phyloP scores from a whole-genome alignment of 2,888 invertebrate species.

The Caenorhabditis macrosperma region DNA sequence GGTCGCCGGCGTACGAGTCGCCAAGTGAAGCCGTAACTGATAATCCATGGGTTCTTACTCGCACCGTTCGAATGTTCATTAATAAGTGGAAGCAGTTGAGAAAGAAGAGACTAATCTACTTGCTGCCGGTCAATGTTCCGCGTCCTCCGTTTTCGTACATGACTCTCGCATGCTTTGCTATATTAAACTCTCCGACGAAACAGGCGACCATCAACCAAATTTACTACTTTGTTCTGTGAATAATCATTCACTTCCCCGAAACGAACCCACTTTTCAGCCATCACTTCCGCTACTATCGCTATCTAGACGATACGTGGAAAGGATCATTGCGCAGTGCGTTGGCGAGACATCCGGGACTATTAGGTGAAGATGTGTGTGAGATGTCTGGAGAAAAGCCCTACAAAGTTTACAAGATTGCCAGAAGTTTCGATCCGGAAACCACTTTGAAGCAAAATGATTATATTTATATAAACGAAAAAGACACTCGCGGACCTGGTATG shows the following conservation, averaged over 20 bases:
- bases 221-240: not conserved
- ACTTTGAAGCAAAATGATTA: not conserved
- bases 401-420: not conserved
- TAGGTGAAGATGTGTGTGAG: no score
- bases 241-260: not conserved
- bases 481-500: not conserved
- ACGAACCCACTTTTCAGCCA: not conserved
- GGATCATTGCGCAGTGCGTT: not conserved
- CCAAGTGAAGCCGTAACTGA: no score
- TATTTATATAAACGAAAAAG: not conserved
- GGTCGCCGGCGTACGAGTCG: no score
- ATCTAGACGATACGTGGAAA: not conserved
- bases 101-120: not conserved
- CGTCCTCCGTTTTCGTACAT: not conserved
- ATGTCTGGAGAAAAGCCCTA: not conserved
- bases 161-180: not conserved
- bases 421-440: not conserved
- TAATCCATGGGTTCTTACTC: no score
- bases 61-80: no score
- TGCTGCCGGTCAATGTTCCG: not conserved
- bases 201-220: not conserved
- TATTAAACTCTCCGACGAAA: not conserved
- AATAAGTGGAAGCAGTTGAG: not conserved
- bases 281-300: not conserved
- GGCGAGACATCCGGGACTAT: not conserved